Percentiles rank a stretch among this genome's conserved stretches.
Conservation (phyloP, 2,888 invertebrate species). For the Agonopterix heracliana region DNA sequence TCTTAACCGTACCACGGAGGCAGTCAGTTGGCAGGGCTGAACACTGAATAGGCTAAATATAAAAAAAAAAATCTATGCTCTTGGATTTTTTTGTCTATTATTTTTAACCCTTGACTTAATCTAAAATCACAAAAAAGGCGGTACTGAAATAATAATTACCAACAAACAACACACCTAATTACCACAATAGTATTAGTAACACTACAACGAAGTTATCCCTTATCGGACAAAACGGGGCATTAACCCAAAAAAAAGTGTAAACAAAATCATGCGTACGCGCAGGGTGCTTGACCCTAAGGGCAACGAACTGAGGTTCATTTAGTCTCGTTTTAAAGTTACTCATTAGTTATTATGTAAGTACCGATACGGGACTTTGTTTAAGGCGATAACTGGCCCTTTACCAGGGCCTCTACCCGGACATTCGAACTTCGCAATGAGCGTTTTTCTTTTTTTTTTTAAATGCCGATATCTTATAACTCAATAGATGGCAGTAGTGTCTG, state of each 20-base stretch:
- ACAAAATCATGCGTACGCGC: conserved; percentile 2
- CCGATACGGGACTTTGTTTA: neutral
- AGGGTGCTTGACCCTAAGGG: conserved; percentile 19
- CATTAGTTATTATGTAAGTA: neutral
- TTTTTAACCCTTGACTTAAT: too few species aligned
- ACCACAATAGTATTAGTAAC: neutral
- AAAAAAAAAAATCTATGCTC: too few species aligned
- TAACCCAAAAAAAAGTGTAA: neutral
- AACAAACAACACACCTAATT: neutral
- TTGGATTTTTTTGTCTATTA: too few species aligned
- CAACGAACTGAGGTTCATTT: conserved; percentile 2
- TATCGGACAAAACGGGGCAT: neutral
- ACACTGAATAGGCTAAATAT: too few species aligned
- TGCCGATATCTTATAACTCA: too few species aligned
- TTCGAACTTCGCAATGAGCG: too few species aligned
- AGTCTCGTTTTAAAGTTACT: neutral
- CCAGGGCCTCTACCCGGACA: too few species aligned
- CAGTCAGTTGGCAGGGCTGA: too few species aligned
- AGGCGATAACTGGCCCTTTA: neutral
- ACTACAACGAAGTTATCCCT: neutral
- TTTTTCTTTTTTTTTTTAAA: too few species aligned
- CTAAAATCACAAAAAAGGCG: neutral
- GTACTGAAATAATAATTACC: neutral
- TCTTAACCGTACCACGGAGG: too few species aligned
- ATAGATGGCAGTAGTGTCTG: too few species aligned